A percentile compares a stretch with the other conserved stretches of the same genome.
Evolutionary conservation across 1,140 invertebrate species (phyloP).

Genomic region (Drosophila tani): DNA sequence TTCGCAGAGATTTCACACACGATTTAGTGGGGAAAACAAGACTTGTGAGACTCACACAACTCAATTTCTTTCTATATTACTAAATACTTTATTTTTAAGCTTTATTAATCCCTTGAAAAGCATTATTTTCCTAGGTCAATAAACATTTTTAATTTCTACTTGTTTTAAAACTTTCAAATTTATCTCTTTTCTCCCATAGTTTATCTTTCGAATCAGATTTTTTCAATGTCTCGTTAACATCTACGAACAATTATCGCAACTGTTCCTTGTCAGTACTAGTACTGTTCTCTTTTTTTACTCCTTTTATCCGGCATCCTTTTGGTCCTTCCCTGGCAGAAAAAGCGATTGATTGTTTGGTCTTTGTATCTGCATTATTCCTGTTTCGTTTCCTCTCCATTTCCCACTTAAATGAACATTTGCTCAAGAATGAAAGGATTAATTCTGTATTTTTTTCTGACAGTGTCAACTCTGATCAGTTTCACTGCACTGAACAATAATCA

Average conservation of each 20-base stretch:
- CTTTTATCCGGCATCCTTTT: slow-evolving; percentile 14
- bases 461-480: slow-evolving; percentile 5
- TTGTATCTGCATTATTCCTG: slow-evolving; percentile 30
- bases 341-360: slow-evolving; percentile 40
- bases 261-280: slow-evolving; percentile 17
- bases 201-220: slow-evolving; percentile 4
- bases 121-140: no score
- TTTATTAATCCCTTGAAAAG: no score
- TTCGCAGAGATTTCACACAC: slow-evolving; percentile 4
- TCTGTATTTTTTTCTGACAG: neutral
- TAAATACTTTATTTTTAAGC: no score
- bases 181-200: neutral
- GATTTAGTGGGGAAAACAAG: slow-evolving; percentile 1
- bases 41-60: neutral
- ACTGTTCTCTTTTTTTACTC: neutral
- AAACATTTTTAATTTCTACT: neutral
- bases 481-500: neutral
- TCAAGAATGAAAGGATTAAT: slow-evolving; percentile 11
- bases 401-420: slow-evolving; percentile 24
- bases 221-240: slow-evolving; percentile 41
- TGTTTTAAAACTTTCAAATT: neutral
- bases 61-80: no score
- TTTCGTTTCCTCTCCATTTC: slow-evolving; percentile 3
- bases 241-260: slow-evolving; percentile 36
- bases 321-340: slow-evolving; percentile 15